Base-by-base conservation (phyloP, 2,113 vertebrate genomes). In the Ochotona curzoniae region DNA sequence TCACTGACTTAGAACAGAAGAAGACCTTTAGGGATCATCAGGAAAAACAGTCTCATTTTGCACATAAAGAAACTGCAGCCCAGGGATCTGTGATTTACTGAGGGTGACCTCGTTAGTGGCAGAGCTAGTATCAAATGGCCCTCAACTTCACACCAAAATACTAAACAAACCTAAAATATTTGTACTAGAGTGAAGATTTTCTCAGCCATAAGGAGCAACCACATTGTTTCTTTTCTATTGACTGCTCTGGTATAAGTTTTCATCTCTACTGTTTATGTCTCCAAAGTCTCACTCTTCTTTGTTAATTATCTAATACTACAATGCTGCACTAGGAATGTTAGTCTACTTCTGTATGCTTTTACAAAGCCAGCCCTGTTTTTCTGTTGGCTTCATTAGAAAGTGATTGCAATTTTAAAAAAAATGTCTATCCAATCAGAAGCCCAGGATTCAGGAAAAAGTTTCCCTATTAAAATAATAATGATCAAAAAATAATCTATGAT, bases 1-100 rank as follows among this genome's bases (percentile, higher is more conserved):
- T 92, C 54, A 83, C 26, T 86, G 83, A 85, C 49, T 90, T 93
- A 54, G 47, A 96, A 92, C 61, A 57, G 51, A 83, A 78, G 17
- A 20, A 13, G 5, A 30, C 0, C 2, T 67, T 44, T 82, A 66
- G 61, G 64, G 23, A 64, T 67, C 49, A 81, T 87, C 47, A n/a
- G 61, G 25, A 67, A 44, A 95, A 93, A 89, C 18, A 44, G 14
- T 82, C 78, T 75, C 54, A 81, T 80, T 94, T 80, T 89, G 49
- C 21, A 83, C 26, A 86, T 83, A 90, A 90, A 92, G 88, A 91
- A 74, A 20, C 20, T 67, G 25, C 80, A 64, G 47, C 54, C 38
- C 57, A 9, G 21, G 10, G 64, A 95, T 14, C 13, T 83, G 26
- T 84, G 70, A 92, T 73, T 95, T 94, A 74, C 23, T 51, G 26